These are phyloP conservation scores for Bryconaethiops microstoma DNA, from an alignment of 2,797 vertebrate species.

Conservation along the genomic window DNA sequence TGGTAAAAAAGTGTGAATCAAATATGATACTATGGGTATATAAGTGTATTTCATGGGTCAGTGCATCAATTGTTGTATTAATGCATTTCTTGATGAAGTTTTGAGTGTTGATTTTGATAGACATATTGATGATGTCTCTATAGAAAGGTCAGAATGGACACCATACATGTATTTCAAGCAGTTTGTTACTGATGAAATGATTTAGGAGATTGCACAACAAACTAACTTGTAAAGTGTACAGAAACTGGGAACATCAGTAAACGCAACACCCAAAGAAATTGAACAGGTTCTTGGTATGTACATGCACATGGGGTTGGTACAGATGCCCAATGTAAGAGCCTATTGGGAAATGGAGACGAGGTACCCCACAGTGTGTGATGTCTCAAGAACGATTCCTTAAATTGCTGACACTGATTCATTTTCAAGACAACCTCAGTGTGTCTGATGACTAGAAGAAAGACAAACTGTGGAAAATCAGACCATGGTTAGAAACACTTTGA, in stretches of 20 bases:
- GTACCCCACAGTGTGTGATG: conserved; percentile 30
- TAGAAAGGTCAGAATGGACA: conserved; percentile 20
- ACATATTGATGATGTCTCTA: conserved; percentile 24
- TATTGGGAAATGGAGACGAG: conserved; percentile 47
- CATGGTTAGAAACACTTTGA: conserved; percentile 47
- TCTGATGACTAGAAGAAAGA: conserved; percentile 52
- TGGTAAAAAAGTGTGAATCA: too few relatives aligned
- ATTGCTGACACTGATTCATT: conserved; percentile 53
- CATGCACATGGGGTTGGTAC: conserved; percentile 40
- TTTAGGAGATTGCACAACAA: background rate
- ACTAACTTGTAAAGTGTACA: conserved; percentile 46
- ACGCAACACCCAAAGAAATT: conserved; percentile 37
- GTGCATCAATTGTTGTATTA: too few relatives aligned
- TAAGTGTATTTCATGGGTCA: too few relatives aligned
- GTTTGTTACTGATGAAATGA: background rate
- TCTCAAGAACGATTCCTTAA: conserved; percentile 43
- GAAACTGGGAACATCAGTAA: conserved; percentile 39
- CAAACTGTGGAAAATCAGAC: conserved; percentile 52
- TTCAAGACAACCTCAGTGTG: conserved; percentile 56
- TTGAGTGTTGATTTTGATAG: conserved; percentile 31
- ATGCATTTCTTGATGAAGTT: too few relatives aligned
- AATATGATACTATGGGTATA: too few relatives aligned
- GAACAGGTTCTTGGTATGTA: conserved; percentile 41
- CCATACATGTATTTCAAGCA: conserved; percentile 8
- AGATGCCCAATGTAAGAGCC: conserved; percentile 29